Evolutionary conservation across 2,888 invertebrate genomes (phyloP), one percentile per base, ranked within the genome.

Genomic region (Oscheius sp.): DNA sequence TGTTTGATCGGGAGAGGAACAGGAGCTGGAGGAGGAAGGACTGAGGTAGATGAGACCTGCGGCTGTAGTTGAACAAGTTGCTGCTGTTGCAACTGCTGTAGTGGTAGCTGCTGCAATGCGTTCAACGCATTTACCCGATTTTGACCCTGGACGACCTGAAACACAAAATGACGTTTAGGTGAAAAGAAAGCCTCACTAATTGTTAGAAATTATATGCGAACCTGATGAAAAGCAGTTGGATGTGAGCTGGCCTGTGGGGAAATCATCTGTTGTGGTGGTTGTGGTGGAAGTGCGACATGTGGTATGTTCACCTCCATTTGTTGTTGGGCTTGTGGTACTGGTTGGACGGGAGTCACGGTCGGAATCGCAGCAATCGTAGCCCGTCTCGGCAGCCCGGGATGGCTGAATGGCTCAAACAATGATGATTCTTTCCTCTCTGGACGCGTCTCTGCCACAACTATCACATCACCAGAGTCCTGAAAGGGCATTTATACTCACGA

Each of bases 401-500:
- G 68, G 21, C 53, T 37, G 35, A 55, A 68, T 11, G 53, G 32
- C 68, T 68, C 68, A 32, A 65, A 65, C n/a, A 33, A 37, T 21
- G 33, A 33, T 35, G 32, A 51, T 37, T 55, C 42, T n/a, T 42
- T 70, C 37, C n/a, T 35, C 66, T 57, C 57, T 7, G 57, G 53
- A 11, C 42, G 21, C n/a, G 42, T 59, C 58, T 58, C 59, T 21
- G 42, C 73, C 32, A 73, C 65, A 29, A 73, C 65, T 33, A 73
- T 63, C 11, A 60, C 47, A 11, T 73, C 73, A 32, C 73, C 73
- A 11, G 73, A 73, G 29, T 73, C 73, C 71, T 71, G 47, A 60
- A 71, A 60, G 32, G 10, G 21, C 7, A 42, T 3, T 63, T 13
- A 5, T 4, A 5, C 42, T 33, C 10, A 42, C 63, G 37, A 47